Evolutionary conservation across 2,888 invertebrate genomes (phyloP), one percentile per base, ranked within the genome.

Genomic region (Dicroscelio sp.): DNA sequence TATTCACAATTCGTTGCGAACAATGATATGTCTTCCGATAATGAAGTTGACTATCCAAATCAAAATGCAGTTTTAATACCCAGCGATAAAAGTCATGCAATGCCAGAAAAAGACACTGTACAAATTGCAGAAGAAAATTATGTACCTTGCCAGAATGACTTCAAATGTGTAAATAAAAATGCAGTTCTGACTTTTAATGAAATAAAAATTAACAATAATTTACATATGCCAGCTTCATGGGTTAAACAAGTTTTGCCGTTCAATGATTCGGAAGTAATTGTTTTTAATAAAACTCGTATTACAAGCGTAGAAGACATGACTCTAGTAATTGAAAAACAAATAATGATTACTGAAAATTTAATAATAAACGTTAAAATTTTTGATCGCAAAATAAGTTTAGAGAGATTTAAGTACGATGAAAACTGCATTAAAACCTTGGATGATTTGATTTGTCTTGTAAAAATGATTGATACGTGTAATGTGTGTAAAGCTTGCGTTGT

Each of bases 181-280:
- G 14, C 17, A 20, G 5, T 48, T 5, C 14, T 73, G 17, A 73
- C 73, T 43, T 52, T 73, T 27, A 31, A n/a, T 73, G 6, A 43
- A 52, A 52, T 73, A 48, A 73, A 73, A 73, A 5, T 52, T 30
- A 73, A 73, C 25, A 25, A 48, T 20, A 73, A 48, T 17, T 73
- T 73, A 20, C 73, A 73, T 25, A 5, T 73, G 27, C 73, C 73
- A 5, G 30, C 52, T 5, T 73, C 73, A 30, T 73, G 73, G 73
- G 30, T 31, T 52, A 25, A 73, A 30, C 73, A 73, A 73, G 20
- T 73, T 20, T 25, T 73, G 17, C 12, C 48, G 8, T 52, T 20
- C 23, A 25, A 73, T 1, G 20, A 30, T 52, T 17, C 2, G 14
- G 73, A 73, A 73, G 30, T 52, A 23, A 30, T 73, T 23, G 20